Conservation (phyloP, 2,888 invertebrate genomes). For the Hybos culiciformis region DNA sequence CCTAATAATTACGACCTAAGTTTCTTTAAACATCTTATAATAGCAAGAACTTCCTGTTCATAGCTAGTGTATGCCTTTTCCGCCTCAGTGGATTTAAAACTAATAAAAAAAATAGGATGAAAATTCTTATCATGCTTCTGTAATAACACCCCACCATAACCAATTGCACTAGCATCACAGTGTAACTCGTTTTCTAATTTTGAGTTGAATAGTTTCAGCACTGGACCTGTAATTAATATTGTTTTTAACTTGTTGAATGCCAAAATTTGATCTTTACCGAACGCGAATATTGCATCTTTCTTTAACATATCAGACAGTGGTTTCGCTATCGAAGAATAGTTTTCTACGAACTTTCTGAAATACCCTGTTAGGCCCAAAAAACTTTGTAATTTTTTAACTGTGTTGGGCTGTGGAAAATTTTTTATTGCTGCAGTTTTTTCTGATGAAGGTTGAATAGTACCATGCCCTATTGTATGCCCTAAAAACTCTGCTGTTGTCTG, state of each 20-base stretch:
- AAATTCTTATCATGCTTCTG: conserved; percentile 10
- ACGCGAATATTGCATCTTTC: conserved; percentile 6
- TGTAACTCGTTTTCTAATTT: conserved; percentile 18
- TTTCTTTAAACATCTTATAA: conserved; percentile 4
- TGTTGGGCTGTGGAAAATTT: conserved; percentile 6
- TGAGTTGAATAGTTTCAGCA: conserved; percentile 19
- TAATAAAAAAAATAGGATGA: conserved; percentile 6
- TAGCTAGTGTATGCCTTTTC: conserved; percentile 21
- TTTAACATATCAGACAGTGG: conserved; percentile 14
- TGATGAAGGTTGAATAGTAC: conserved; percentile 2
- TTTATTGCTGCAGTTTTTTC: conserved; percentile 5
- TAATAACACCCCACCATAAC: conserved; percentile 20
- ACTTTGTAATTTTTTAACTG: conserved; percentile 3
- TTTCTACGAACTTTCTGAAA: conserved; percentile 5
- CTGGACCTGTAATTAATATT: conserved; percentile 10
- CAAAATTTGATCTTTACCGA: conserved; percentile 19
- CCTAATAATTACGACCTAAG: conserved; percentile 20
- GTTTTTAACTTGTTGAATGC: conserved; percentile 9
- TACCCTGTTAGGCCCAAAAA: conserved; percentile 4
- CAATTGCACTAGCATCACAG: conserved; percentile 21
- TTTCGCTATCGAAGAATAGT: conserved; percentile 1
- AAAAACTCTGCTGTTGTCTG: conserved; percentile 7
- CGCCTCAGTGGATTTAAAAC: conserved; percentile 10
- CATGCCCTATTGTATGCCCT: conserved; percentile 6
- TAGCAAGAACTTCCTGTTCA: conserved; percentile 14